Base-by-base conservation (phyloP, 1,140 invertebrate genomes). In the Coenobita brevimanus region DNA sequence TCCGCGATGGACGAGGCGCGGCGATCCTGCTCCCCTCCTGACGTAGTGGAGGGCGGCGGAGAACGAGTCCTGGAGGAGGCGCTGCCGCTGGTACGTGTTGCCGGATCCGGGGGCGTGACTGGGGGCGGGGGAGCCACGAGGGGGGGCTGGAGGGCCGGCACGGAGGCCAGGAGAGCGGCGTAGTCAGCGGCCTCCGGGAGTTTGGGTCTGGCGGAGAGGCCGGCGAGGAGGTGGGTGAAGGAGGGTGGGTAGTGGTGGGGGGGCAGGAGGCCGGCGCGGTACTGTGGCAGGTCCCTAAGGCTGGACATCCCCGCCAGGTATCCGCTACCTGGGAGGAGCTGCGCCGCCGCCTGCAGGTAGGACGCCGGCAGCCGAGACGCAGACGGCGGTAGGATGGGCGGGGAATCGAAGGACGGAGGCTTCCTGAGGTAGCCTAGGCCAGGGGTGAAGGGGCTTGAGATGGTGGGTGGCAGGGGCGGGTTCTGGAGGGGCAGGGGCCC, bases 1-100 rank as follows among this genome's bases (percentile, higher is more conserved):
- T 90, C 90, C 13, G 91, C 90, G 43, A 91, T 89, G 54, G 90
- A 91, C 36, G 91, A 89, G 13, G 90, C 84, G 24, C 90, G 82
- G 10, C 90, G 78, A 41, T 90, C 91, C 33, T 90, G 89, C 24
- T 90, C 89, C 13, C 84, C 64, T 21, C 43, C 27, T n/a, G 88
- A 24, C 0, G 43, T 27, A n/a, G 76, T 33, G 13, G 88, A 60
- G 13, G 84, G 78, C 15, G 84, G 69, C n/a, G 87, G 67, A 36
- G 57, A 57, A 0, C 82, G 50, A 21, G 64, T 50, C 6, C 50
- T 36, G n/a, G 76, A 36, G 17, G 54, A 30, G 33, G 80, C 38
- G 60, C 30, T 33, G 50, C 41, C 8, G 57, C 73, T 60, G 64
- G 33, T 41, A 17, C 62, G n/a, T 30, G 33, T 27, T 0, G 81